These are phyloP conservation scores for Tubiluchus corallicola DNA, from an alignment of 2,888 invertebrate species.

Conservation along the genomic window DNA sequence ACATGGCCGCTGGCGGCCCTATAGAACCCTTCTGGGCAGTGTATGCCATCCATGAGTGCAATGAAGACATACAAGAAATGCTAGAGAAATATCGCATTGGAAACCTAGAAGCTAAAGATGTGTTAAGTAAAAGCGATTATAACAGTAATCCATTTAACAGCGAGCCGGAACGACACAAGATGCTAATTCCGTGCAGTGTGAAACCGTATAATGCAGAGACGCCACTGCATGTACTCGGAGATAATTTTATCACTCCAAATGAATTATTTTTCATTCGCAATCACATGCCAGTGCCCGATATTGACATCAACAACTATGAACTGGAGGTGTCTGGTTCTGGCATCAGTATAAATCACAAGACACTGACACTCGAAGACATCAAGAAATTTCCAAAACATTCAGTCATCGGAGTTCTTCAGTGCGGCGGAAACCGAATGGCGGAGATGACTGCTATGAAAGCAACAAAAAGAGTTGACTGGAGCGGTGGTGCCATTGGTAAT, in stretches of 20 bases:
- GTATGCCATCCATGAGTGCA: constrained; percentile 44
- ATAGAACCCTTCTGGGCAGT: constrained; percentile 63
- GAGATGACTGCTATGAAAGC: constrained; percentile 68
- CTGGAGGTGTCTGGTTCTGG: constrained; percentile 47
- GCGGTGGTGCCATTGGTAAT: constrained; percentile 75
- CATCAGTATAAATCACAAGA: too few relatives aligned
- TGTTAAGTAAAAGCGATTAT: constrained; percentile 35
- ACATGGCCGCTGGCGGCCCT: constrained; percentile 74
- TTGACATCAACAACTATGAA: constrained; percentile 44
- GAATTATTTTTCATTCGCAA: constrained; percentile 90
- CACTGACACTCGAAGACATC: too few relatives aligned
- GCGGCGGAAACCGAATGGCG: constrained; percentile 82
- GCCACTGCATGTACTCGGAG: constrained; percentile 49
- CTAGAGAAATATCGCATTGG: constrained; percentile 74
- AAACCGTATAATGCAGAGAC: constrained; percentile 93
- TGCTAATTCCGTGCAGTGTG: constrained; percentile 51
- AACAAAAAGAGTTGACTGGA: constrained; percentile 74
- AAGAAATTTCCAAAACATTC: too few relatives aligned
- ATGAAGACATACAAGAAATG: constrained; percentile 36
- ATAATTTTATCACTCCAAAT: constrained; percentile 65
- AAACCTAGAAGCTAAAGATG: constrained; percentile 62
- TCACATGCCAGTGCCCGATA: constrained; percentile 81
- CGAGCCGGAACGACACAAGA: constrained; percentile 61
- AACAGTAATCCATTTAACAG: constrained; percentile 62
- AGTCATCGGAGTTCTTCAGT: too few relatives aligned